These are phyloP conservation scores for Cyrtorhinus lividipennis DNA, from an alignment of 1,140 invertebrate species.

Conservation along the genomic window DNA sequence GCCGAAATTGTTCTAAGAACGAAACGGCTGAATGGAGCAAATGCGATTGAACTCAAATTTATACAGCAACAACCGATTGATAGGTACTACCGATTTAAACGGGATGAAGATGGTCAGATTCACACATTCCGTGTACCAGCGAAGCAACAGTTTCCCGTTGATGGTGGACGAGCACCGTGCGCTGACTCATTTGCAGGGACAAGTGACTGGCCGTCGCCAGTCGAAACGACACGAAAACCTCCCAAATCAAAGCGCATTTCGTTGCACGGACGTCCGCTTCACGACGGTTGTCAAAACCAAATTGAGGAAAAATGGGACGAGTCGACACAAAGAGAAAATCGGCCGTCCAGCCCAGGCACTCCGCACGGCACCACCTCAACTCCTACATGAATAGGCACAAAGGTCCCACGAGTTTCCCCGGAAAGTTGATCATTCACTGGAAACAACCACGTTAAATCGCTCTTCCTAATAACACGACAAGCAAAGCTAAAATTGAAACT, in stretches of 20 bases:
- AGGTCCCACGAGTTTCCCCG: too few species aligned
- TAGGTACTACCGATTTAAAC: neutral
- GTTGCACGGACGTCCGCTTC: too few species aligned
- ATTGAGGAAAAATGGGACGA: too few species aligned
- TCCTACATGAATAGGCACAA: too few species aligned
- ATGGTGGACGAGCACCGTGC: neutral
- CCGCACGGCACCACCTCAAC: too few species aligned
- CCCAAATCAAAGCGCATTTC: neutral
- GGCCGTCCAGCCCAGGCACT: too few species aligned
- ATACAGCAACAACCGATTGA: neutral
- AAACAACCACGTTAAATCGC: too few species aligned
- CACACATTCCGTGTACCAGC: neutral
- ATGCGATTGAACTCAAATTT: neutral
- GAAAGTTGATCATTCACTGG: too few species aligned
- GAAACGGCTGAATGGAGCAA: neutral
- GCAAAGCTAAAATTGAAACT: too few species aligned
- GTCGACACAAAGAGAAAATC: too few species aligned
- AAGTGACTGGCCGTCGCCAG: neutral
- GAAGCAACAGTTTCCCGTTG: slow-evolving; percentile 8
- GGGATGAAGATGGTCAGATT: neutral
- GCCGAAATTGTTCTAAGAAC: neutral
- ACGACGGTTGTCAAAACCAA: too few species aligned
- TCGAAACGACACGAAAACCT: neutral
- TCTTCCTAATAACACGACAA: too few species aligned
- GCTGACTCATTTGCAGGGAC: neutral